phyloP scores from a whole-genome alignment of 2,888 invertebrate genomes.

The Baccha elongata region DNA sequence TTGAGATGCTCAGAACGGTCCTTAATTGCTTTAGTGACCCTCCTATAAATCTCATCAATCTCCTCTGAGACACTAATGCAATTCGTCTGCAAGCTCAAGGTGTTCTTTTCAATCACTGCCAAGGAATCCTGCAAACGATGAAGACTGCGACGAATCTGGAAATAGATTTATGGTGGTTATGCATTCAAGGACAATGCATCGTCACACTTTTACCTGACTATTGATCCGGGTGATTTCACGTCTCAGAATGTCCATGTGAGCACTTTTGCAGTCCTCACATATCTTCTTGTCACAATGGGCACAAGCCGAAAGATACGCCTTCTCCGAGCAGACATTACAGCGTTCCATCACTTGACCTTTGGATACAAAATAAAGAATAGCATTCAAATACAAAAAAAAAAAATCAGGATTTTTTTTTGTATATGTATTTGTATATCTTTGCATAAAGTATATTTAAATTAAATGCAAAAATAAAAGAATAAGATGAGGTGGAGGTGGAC shows the following conservation, averaged over 20 bases:
- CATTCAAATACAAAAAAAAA: constrained; percentile 13
- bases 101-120: constrained; percentile 93
- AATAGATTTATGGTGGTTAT: not conserved
- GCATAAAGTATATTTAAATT: constrained; percentile 63
- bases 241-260: constrained; percentile 97
- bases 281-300: constrained; percentile 98
- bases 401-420: constrained; percentile 21
- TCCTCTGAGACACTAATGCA: constrained; percentile 95
- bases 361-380: constrained; percentile 19
- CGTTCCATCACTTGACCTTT: constrained; percentile 93
- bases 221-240: constrained; percentile 95
- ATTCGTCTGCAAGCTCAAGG: constrained; percentile 93
- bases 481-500: not conserved
- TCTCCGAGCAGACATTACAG: constrained; percentile 96
- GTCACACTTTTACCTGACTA: constrained; percentile 86
- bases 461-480: constrained; percentile 54
- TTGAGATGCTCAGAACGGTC: constrained; percentile 94
- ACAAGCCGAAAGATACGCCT: constrained; percentile 93
- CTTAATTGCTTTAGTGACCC: constrained; percentile 93
- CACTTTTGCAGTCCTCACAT: constrained; percentile 97
- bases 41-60: constrained; percentile 95
- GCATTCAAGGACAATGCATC: not conserved
- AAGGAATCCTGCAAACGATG: constrained; percentile 94
- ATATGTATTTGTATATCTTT: no score
- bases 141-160: constrained; percentile 90